Evolutionary conservation across 2,888 invertebrate species (phyloP).

Genomic region (Agrochola macilenta): DNA sequence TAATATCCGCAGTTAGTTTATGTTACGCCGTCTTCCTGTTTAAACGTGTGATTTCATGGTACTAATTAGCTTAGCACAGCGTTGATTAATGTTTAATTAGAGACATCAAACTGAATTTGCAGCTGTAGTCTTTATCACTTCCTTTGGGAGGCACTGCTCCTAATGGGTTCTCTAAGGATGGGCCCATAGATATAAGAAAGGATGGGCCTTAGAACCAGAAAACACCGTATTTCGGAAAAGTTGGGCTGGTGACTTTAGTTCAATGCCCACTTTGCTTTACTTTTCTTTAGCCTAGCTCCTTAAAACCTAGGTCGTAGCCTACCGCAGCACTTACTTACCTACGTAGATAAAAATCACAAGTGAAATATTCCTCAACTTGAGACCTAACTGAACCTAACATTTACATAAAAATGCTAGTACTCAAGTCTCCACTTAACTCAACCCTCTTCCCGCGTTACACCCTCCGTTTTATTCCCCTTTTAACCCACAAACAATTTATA

Average conservation of each 20-base stretch:
- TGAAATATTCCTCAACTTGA: conserved; percentile 5
- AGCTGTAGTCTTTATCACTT: conserved; percentile 10
- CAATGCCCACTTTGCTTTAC: not conserved
- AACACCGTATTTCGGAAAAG: too few relatives aligned
- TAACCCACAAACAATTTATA: conserved; percentile 47
- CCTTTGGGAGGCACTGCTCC: not conserved
- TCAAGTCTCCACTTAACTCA: not conserved
- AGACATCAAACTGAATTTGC: conserved; percentile 24
- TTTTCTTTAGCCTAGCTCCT: not conserved
- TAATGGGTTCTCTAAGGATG: too few relatives aligned
- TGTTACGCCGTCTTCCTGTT: conserved; percentile 41
- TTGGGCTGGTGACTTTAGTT: not conserved
- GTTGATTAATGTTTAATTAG: conserved; percentile 52
- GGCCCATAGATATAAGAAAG: too few relatives aligned
- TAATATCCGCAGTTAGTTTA: conserved; percentile 36
- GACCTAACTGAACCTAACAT: conserved; percentile 30
- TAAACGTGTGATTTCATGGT: conserved; percentile 49
- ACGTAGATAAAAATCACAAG: conserved; percentile 19
- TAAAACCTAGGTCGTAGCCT: not conserved
- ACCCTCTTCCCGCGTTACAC: conserved; percentile 25
- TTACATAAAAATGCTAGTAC: conserved; percentile 31
- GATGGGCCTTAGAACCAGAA: too few relatives aligned
- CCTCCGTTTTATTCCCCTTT: conserved; percentile 31
- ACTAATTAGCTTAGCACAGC: conserved; percentile 29
- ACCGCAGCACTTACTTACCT: not conserved